Evolutionary conservation across 2,888 invertebrate genomes (phyloP).

Genomic region (Beris chalybata): DNA sequence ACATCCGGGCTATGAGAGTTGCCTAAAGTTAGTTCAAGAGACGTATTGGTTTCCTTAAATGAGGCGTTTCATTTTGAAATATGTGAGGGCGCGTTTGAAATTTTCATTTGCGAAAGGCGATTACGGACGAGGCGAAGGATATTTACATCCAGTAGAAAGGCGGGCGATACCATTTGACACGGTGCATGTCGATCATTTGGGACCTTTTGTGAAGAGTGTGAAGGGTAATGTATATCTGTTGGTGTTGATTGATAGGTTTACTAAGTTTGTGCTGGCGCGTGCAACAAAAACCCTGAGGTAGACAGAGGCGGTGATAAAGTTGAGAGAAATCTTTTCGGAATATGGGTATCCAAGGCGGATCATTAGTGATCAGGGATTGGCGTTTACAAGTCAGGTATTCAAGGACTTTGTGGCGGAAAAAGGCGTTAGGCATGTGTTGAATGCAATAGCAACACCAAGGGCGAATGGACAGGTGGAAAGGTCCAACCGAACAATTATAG

Average conservation of each 20-base stretch:
- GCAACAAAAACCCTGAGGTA: constrained; percentile 2
- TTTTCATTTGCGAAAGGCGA: constrained; percentile 29
- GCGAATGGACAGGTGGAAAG: too few relatives aligned
- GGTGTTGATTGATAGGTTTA: constrained; percentile 32
- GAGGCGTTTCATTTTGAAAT: constrained; percentile 21
- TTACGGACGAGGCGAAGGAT: constrained; percentile 25
- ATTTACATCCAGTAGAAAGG: constrained; percentile 24
- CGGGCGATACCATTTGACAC: constrained; percentile 29
- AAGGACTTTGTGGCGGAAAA: constrained; percentile 4
- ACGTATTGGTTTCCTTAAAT: constrained; percentile 29
- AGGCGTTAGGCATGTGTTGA: background rate
- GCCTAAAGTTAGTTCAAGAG: too few relatives aligned
- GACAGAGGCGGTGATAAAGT: constrained; percentile 1
- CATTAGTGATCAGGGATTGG: constrained; percentile 20
- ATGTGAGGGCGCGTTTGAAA: constrained; percentile 26
- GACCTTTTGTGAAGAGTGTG: constrained; percentile 17
- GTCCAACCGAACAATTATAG: too few relatives aligned
- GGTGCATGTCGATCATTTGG: constrained; percentile 33
- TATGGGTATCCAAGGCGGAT: constrained; percentile 26
- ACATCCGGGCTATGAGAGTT: background rate
- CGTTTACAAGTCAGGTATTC: constrained; percentile 25
- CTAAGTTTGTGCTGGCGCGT: constrained; percentile 23
- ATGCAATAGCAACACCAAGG: too few relatives aligned
- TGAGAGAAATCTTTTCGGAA: constrained; percentile 18
- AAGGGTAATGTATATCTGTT: constrained; percentile 27